Evolutionary conservation across 1,140 invertebrate species (phyloP).

Genomic region (Leptinotarsa lineolata): DNA sequence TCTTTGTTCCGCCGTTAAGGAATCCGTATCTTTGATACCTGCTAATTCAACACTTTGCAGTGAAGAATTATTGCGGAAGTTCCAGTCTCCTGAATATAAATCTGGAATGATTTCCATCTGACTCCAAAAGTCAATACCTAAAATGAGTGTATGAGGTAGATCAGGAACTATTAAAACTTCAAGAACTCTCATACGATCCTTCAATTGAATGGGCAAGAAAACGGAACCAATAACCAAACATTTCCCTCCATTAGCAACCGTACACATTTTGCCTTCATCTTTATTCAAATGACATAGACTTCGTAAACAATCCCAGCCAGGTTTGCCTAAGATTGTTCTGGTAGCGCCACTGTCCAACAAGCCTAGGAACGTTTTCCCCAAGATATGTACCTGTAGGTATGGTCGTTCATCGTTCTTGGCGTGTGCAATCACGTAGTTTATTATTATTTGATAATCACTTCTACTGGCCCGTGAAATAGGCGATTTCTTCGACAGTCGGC

Average conservation of each 20-base stretch:
- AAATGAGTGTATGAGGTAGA: constrained; percentile 6
- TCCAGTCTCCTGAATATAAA: constrained; percentile 16
- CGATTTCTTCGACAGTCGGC: not conserved
- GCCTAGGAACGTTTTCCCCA: not conserved
- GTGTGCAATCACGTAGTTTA: not conserved
- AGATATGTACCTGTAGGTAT: not conserved
- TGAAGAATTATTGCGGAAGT: not conserved
- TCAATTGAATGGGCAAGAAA: not conserved
- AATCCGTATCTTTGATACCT: not conserved
- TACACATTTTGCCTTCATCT: not conserved
- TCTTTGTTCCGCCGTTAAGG: not conserved
- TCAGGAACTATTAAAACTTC: not conserved
- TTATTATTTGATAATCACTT: not conserved
- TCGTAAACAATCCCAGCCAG: not conserved
- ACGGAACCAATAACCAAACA: not conserved
- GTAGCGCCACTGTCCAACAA: constrained; percentile 20
- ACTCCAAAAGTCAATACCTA: constrained; percentile 28
- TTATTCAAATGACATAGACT: constrained; percentile 22
- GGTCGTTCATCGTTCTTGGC: constrained; percentile 11
- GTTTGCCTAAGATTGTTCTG: constrained; percentile 10
- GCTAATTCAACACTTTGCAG: not conserved
- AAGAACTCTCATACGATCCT: not conserved
- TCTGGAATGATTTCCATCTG: constrained; percentile 26
- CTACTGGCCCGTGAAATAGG: not conserved
- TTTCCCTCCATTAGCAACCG: not conserved